Base-by-base conservation (phyloP, 2,113 vertebrate species). In the Marmota flaviventris region DNA sequence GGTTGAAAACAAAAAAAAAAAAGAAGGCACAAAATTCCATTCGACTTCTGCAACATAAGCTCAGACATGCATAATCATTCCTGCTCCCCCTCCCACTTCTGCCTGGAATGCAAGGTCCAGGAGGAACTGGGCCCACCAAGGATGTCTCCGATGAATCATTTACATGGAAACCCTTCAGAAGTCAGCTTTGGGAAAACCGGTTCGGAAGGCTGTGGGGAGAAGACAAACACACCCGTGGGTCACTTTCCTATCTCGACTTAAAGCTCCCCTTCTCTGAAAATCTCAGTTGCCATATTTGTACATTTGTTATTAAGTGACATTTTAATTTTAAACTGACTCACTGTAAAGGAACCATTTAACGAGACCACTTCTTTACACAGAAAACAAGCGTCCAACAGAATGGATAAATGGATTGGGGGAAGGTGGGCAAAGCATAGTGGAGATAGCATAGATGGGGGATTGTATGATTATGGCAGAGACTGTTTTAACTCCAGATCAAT, bases 281-380 rank as follows among this genome's bases (percentile, higher is more conserved):
- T 98, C 98, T 97, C 87, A 97, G 53, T 92, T 98, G 90, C 94
- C 95, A 37, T 97, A 97, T 98, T 98, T 98, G 97, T 95, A 94
- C 83, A 91, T 95, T 95, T 95, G 96, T 95, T 97, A 98, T 97
- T 96, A 96, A 92, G 89, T 94, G 97, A 29, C 75, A 24, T 91
- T 98, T 96, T 89, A 9, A 53, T 97, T 81, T 88, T 72, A 82
- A 63, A 27, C 96, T 78, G 95, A 94, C 96, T 81, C 95, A 94
- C 89, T 98, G 94, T 37, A 95, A n/a, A 98, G 96, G 94, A 98
- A 97, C 94, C 96, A 93, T 69, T 97, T 98, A 94, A 96, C 95
- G 93, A 97, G 91, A 37, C 48, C 4, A 37, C 45, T 75, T 37
- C 81, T 95, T 94, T 88, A 96, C 72, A 85, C 29, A 79, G 51